A percentile compares a stretch with the other conserved stretches of the same genome.
Evolutionary conservation across 1,140 invertebrate genomes (phyloP).

Genomic region (Arctopsyche grandis): DNA sequence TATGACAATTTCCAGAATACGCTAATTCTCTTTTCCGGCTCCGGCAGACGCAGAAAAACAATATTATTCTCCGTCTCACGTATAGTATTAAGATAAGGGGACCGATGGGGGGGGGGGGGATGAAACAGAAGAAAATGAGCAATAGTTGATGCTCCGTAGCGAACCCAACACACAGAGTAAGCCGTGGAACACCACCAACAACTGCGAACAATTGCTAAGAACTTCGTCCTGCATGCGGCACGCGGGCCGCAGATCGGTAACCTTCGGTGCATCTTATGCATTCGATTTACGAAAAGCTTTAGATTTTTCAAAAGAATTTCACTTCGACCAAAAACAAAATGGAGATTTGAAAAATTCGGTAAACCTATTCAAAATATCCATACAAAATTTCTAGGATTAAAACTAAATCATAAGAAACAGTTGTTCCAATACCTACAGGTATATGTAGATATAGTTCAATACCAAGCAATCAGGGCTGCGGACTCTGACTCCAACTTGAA

Average conservation of each 20-base stretch:
- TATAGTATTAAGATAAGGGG: slow-evolving; percentile 26
- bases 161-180: neutral
- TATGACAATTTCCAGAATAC: neutral
- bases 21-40: neutral
- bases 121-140: slow-evolving; percentile 37
- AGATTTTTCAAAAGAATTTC: too few species aligned
- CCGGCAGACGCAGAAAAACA: slow-evolving; percentile 13
- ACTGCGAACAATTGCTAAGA: slow-evolving; percentile 31
- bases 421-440: too few species aligned
- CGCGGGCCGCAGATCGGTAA: neutral
- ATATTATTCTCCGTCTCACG: slow-evolving; percentile 33
- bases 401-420: too few species aligned
- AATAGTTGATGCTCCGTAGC: slow-evolving; percentile 22
- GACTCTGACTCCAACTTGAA: too few species aligned
- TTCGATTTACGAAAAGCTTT: too few species aligned
- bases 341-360: too few species aligned
- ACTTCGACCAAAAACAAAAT: too few species aligned
- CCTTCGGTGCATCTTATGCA: neutral
- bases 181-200: slow-evolving; percentile 25
- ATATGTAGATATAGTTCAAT: too few species aligned
- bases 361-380: too few species aligned
- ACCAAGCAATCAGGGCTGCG: too few species aligned
- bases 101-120: too few species aligned
- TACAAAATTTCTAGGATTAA: too few species aligned
- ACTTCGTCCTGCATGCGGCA: slow-evolving; percentile 16